A percentile compares a stretch with the other conserved stretches of the same genome.
Conservation (phyloP, 2,888 invertebrate species). For the Amblyjoppa proteus region DNA sequence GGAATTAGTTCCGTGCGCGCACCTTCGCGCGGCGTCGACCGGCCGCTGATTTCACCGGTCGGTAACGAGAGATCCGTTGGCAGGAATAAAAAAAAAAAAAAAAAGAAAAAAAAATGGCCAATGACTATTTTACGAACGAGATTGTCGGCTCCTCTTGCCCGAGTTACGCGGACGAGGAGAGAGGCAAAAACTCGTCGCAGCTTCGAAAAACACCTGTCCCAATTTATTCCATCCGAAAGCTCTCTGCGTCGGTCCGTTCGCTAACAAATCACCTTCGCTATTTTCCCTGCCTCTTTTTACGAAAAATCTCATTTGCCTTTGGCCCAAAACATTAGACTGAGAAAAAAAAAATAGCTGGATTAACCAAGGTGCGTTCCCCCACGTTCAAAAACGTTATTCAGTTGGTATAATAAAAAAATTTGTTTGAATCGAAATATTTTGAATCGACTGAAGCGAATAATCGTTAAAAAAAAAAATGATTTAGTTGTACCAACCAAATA, state of each 20-base stretch:
- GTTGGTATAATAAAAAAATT: too few relatives aligned
- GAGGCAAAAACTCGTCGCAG: background rate
- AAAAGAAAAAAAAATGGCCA: background rate
- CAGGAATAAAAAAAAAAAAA: background rate
- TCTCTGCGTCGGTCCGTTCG: background rate
- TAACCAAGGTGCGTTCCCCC: too few relatives aligned
- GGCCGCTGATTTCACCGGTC: conserved; percentile 39
- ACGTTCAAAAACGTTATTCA: too few relatives aligned
- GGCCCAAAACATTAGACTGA: too few relatives aligned
- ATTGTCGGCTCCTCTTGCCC: background rate
- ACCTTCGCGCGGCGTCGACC: conserved; percentile 37
- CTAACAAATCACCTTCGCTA: background rate
- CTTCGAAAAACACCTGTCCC: background rate
- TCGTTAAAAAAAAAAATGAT: too few relatives aligned
- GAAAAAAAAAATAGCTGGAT: too few relatives aligned
- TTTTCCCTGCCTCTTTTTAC: too few relatives aligned
- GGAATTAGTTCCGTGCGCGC: conserved; percentile 35
- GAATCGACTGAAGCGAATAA: too few relatives aligned
- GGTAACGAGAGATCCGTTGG: conserved; percentile 42
- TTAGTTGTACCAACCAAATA: too few relatives aligned
- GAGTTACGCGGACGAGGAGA: background rate
- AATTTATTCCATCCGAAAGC: background rate
- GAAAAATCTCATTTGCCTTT: too few relatives aligned
- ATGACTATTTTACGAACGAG: conserved; percentile 29
- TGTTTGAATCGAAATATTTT: too few relatives aligned